Conservation (phyloP, 2,113 vertebrate genomes). For the Sturnira hondurensis region DNA sequence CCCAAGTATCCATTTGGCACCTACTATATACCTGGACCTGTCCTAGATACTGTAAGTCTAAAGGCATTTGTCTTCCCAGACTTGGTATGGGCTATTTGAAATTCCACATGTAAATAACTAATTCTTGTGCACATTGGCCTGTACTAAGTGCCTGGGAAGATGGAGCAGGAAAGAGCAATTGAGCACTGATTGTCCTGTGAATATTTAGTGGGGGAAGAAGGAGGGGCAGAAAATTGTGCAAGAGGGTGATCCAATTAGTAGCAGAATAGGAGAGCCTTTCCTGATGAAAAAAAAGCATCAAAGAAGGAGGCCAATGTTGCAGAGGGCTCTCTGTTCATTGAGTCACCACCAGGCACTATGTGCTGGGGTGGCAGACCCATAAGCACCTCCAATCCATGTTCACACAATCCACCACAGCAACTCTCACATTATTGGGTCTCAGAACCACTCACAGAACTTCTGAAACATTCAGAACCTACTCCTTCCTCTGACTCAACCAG, state of each 20-base stretch:
- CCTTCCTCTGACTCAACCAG: background rate
- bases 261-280: background rate
- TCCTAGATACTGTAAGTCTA: background rate
- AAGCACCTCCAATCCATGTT: background rate
- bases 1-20: background rate
- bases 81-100: background rate
- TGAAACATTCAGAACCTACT: background rate
- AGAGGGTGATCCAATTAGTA: slow-evolving; percentile 48
- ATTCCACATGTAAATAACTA: slow-evolving; percentile 32
- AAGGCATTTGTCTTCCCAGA: background rate
- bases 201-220: background rate
- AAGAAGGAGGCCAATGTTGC: background rate
- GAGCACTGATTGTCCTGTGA: slow-evolving; percentile 45
- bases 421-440: background rate
- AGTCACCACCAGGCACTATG: background rate
- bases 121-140: background rate
- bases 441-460: background rate
- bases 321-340: background rate
- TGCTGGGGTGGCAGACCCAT: background rate
- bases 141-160: background rate
- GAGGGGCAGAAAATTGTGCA: slow-evolving; percentile 15
- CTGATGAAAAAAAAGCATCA: background rate
- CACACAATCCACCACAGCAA: background rate
- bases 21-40: background rate
- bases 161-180: slow-evolving; percentile 9